Percentiles rank a stretch among this genome's conserved stretches.
Evolutionary conservation across 1,140 invertebrate genomes (phyloP).

Genomic region (Euborellia annulipes): DNA sequence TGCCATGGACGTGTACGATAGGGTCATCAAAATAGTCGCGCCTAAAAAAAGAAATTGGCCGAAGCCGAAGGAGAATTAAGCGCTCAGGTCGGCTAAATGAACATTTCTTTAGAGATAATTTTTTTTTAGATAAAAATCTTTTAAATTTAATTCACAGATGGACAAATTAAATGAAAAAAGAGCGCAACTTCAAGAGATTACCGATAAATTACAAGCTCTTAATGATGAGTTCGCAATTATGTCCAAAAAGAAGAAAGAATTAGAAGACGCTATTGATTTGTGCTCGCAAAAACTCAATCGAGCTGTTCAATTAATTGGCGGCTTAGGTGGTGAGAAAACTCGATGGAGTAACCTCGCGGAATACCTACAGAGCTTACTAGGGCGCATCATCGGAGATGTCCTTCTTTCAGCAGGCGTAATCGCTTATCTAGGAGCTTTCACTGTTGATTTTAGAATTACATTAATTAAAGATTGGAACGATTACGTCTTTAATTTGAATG

Average conservation of each 20-base stretch:
- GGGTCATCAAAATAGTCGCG: constrained; percentile 87
- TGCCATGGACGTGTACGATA: constrained; percentile 87
- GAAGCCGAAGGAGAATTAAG: constrained; percentile 63
- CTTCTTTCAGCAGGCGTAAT: constrained; percentile 73
- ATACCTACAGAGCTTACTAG: constrained; percentile 52
- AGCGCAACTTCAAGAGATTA: constrained; percentile 54
- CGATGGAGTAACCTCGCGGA: constrained; percentile 70
- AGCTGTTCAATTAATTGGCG: constrained; percentile 71
- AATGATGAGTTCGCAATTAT: constrained; percentile 95
- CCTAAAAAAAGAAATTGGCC: constrained; percentile 74
- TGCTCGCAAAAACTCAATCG: constrained; percentile 81
- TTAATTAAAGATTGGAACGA: constrained; percentile 57
- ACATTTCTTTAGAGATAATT: no score
- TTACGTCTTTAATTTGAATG: constrained; percentile 42
- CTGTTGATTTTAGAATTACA: constrained; percentile 55
- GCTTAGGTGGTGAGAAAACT: constrained; percentile 77
- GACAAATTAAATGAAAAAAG: constrained; percentile 79
- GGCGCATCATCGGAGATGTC: constrained; percentile 81
- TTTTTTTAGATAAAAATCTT: no score
- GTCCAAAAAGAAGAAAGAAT: constrained; percentile 87
- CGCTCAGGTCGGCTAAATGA: no score
- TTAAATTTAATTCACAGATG: constrained; percentile 45
- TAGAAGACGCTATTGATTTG: constrained; percentile 85
- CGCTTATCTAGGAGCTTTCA: constrained; percentile 81
- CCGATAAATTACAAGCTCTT: constrained; percentile 75